phyloP scores from a whole-genome alignment of 1,140 invertebrate species.

The Caerostris darwini region DNA sequence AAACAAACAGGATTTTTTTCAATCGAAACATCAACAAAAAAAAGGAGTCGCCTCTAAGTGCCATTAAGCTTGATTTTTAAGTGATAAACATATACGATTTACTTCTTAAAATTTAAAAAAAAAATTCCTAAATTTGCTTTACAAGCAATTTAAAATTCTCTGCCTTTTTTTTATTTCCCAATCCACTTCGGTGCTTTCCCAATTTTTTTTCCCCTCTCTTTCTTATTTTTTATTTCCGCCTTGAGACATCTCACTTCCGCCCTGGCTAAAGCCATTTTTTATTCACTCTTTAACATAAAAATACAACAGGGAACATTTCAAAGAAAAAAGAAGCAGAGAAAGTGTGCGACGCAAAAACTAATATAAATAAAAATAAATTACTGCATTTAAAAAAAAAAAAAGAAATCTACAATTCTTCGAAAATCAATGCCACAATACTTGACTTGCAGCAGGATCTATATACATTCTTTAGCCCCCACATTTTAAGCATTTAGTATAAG shows the following conservation, averaged over 20 bases:
- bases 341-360: constrained; percentile 5
- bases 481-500: constrained; percentile 49
- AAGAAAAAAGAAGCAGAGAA: not conserved
- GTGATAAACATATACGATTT: not conserved
- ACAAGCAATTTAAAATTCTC: not conserved
- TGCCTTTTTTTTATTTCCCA: not conserved
- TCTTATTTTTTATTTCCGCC: not conserved
- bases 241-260: not conserved
- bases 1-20: not conserved
- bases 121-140: not conserved
- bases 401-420: not conserved
- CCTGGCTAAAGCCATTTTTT: not conserved
- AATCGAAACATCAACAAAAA: too few relatives aligned
- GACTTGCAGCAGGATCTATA: constrained; percentile 6
- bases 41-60: not conserved
- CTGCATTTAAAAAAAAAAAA: not conserved
- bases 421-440: constrained; percentile 36
- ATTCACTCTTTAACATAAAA: constrained; percentile 23
- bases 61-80: not conserved
- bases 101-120: not conserved
- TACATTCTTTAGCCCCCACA: constrained; percentile 31
- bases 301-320: not conserved
- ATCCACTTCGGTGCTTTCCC: not conserved
- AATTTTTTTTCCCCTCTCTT: not conserved
- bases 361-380: constrained; percentile 31